Percentiles rank a stretch among this genome's conserved stretches.
These are phyloP conservation scores for Cinclus cinclus DNA, from an alignment of 2,113 vertebrate species.

Conservation along the genomic window DNA sequence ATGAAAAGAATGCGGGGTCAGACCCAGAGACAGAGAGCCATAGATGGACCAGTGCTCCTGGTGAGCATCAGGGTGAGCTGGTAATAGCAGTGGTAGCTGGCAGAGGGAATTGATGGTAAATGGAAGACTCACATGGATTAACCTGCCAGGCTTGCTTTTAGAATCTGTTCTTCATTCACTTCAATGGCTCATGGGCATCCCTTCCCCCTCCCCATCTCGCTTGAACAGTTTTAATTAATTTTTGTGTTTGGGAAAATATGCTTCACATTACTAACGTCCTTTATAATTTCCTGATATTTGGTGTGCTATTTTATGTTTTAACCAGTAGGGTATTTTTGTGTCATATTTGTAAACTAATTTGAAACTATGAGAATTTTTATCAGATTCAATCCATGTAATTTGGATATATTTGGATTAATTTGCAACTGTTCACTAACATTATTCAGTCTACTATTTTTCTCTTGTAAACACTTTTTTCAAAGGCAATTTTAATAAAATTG, in stretches of 20 bases:
- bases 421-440: background rate
- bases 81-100: background rate
- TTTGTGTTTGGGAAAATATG: constrained; percentile 16
- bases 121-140: background rate
- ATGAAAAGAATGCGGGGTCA: background rate
- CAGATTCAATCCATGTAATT: background rate
- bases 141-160: background rate
- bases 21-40: background rate
- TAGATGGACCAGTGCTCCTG: background rate
- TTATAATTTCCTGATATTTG: background rate
- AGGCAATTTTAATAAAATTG: background rate
- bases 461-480: background rate
- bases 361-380: background rate
- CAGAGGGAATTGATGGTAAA: background rate
- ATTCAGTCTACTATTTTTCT: background rate
- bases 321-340: background rate
- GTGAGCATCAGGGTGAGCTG: background rate
- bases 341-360: constrained; percentile 14
- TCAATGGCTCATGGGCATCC: background rate
- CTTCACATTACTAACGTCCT: background rate
- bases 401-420: background rate
- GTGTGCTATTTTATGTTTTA: background rate
- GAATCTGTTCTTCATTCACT: background rate
- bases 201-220: background rate
- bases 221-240: constrained; percentile 24